Percentiles rank a stretch among this genome's conserved stretches.
Evolutionary conservation across 1,140 invertebrate species (phyloP).

Genomic region (Drosophila pandora): DNA sequence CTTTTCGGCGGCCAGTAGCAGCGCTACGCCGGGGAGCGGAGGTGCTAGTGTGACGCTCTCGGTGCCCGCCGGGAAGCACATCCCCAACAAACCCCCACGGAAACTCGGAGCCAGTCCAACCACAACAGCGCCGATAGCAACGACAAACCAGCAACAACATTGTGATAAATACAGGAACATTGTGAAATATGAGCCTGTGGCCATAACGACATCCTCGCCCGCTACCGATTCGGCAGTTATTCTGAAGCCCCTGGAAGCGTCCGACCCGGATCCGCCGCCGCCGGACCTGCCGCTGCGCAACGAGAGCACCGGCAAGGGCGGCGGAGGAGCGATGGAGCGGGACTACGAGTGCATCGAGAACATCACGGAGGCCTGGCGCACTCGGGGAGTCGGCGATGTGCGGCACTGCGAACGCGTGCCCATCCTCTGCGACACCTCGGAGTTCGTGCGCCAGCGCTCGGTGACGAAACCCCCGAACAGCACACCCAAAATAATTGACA

Average conservation of each 20-base stretch:
- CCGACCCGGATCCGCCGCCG: slow-evolving; percentile 21
- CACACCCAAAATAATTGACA: slow-evolving; percentile 72
- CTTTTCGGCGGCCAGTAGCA: slow-evolving; percentile 42
- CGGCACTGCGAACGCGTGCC: slow-evolving; percentile 86
- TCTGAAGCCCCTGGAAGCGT: slow-evolving; percentile 64
- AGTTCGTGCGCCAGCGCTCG: slow-evolving; percentile 78
- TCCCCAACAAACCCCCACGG: slow-evolving; percentile 81
- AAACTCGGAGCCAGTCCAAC: slow-evolving; percentile 58
- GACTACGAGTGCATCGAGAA: slow-evolving; percentile 83
- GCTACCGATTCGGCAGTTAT: slow-evolving; percentile 66
- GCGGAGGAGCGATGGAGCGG: slow-evolving; percentile 57
- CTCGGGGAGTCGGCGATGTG: slow-evolving; percentile 89
- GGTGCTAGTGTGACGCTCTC: slow-evolving; percentile 33
- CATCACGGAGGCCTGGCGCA: slow-evolving; percentile 90
- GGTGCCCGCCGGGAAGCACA: slow-evolving; percentile 58
- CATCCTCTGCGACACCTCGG: slow-evolving; percentile 72
- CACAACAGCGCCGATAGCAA: slow-evolving; percentile 17
- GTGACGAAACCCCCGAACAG: slow-evolving; percentile 66
- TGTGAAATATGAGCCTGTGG: slow-evolving; percentile 78
- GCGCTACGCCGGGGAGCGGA: slow-evolving; percentile 2
- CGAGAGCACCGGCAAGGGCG: slow-evolving; percentile 59
- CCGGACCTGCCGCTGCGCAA: slow-evolving; percentile 73
- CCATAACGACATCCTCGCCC: slow-evolving; percentile 78
- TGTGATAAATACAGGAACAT: slow-evolving; percentile 79
- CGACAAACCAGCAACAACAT: slow-evolving; percentile 57